phyloP scores from a whole-genome alignment of 2,888 invertebrate species.

The Incurvaria masculella region DNA sequence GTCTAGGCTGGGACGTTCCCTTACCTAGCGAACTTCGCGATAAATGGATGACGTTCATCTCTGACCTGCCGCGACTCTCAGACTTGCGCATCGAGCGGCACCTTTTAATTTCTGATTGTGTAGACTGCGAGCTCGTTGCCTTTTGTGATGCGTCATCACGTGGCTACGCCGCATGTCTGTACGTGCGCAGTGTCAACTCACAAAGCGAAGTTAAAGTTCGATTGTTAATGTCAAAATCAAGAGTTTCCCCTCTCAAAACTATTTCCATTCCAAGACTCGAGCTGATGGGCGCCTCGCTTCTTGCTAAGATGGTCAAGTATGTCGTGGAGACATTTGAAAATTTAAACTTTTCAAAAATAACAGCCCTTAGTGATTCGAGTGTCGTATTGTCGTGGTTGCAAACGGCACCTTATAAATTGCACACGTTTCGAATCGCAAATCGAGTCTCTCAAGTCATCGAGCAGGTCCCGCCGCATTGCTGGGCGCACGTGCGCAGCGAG shows the following conservation, averaged over 20 bases:
- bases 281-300: constrained; percentile 9
- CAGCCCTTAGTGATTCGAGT: constrained; percentile 15
- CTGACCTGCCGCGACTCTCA: neutral
- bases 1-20: constrained; percentile 9
- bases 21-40: neutral
- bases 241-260: constrained; percentile 12
- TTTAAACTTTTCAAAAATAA: neutral
- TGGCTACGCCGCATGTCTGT: neutral
- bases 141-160: neutral
- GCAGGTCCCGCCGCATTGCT: neutral
- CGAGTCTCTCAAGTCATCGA: constrained; percentile 10
- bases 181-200: neutral
- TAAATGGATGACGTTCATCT: neutral
- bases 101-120: neutral
- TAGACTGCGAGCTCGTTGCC: neutral
- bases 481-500: neutral
- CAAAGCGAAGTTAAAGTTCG: constrained; percentile 4
- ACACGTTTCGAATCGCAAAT: constrained; percentile 17
- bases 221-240: constrained; percentile 10
- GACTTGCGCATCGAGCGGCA: neutral
- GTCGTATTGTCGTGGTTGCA: constrained; percentile 14
- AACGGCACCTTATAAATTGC: constrained; percentile 13
- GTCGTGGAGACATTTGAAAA: neutral
- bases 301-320: neutral
- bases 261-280: constrained; percentile 12